phyloP scores from a whole-genome alignment of 2,797 vertebrate genomes.

The Sarcophilus harrisii region DNA sequence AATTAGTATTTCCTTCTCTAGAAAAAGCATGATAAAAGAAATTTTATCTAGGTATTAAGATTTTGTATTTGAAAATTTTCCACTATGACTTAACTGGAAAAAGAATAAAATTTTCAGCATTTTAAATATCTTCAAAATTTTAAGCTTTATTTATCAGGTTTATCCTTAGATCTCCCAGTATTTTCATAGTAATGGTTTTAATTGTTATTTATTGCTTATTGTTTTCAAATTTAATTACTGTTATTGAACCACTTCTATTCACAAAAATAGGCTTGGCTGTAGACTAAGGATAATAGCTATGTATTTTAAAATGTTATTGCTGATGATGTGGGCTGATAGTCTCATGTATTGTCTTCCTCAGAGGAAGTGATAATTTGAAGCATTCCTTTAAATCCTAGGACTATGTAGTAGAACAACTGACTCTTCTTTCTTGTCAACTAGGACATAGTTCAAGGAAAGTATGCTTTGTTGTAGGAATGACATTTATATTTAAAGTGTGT shows the following conservation, averaged over 20 bases:
- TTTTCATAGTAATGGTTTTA: conserved; percentile 5
- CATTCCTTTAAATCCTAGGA: conserved; percentile 76
- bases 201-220: conserved; percentile 74
- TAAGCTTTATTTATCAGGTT: conserved; percentile 50
- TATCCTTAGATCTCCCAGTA: conserved; percentile 27
- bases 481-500: conserved; percentile 26
- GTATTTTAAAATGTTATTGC: conserved; percentile 85
- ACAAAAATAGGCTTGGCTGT: conserved; percentile 87
- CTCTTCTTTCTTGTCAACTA: conserved; percentile 64
- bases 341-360: conserved; percentile 85
- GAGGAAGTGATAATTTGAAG: conserved; percentile 81
- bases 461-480: background rate
- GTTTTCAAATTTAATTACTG: conserved; percentile 78
- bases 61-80: conserved; percentile 36
- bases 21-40: background rate
- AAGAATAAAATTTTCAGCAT: conserved; percentile 32
- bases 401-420: conserved; percentile 71
- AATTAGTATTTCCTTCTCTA: conserved; percentile 20
- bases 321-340: conserved; percentile 86
- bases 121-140: conserved; percentile 19
- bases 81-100: conserved; percentile 46
- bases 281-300: conserved; percentile 81
- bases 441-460: conserved; percentile 53
- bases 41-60: conserved; percentile 33
- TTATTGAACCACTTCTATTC: conserved; percentile 81